These are phyloP conservation scores for Chunga burmeisteri DNA, from an alignment of 2,113 vertebrate genomes.

Conservation along the genomic window DNA sequence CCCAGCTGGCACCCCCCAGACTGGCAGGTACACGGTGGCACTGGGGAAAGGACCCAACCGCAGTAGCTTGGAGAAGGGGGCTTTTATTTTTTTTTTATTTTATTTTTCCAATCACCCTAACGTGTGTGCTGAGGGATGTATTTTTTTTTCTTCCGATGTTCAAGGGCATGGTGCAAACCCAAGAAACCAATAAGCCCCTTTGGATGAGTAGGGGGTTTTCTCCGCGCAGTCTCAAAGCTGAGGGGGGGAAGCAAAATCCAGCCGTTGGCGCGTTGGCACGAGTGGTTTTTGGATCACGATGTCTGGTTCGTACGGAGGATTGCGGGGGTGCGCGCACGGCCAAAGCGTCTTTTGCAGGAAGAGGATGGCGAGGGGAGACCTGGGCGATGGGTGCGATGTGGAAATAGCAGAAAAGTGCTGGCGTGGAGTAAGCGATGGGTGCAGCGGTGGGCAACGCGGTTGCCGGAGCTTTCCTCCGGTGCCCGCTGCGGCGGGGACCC, in stretches of 20 bases:
- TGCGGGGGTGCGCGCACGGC: accelerated
- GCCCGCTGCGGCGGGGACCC: not conserved
- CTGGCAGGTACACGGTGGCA: accelerated
- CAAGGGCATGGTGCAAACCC: accelerated
- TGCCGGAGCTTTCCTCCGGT: not conserved
- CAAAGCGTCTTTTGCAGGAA: not conserved
- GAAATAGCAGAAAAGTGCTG: not conserved
- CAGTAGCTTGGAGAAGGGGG: not conserved
- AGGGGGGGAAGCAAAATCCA: not conserved
- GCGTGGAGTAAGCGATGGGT: not conserved
- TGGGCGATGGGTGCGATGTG: not conserved
- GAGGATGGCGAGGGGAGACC: not conserved
- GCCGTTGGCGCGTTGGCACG: accelerated
- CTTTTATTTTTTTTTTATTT: not conserved
- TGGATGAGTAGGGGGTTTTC: not conserved
- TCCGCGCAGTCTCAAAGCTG: accelerated
- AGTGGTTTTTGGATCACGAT: accelerated
- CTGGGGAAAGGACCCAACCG: accelerated
- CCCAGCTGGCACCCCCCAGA: not conserved
- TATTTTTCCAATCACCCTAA: not conserved
- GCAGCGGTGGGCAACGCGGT: accelerated
- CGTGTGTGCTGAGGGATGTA: accelerated
- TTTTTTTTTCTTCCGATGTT: accelerated
- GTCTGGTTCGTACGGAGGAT: accelerated
- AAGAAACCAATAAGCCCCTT: accelerated